Evolutionary conservation across 2,113 vertebrate species (phyloP), one percentile per base, ranked within the genome.

Genomic region (Odontophorus gujanensis): DNA sequence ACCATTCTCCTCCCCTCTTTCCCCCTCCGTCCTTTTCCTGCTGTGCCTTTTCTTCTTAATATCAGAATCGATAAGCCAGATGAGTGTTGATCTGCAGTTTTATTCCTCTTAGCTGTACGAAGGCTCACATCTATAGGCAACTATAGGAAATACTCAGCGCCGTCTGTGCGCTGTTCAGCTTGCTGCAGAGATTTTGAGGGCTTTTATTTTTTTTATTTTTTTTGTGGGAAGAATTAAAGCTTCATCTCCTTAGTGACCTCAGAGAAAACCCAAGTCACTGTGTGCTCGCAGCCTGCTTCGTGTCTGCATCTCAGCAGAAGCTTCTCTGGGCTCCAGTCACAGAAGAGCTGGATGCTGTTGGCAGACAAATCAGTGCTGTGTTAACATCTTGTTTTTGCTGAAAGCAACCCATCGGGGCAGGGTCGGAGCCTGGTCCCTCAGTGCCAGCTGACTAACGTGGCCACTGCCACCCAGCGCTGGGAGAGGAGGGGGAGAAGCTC

Each of bases 321-420:
- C 24, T 75, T 72, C 92, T 42, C 17, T 7, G 13, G 69, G 67
- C 58, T 71, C 65, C 65, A 45, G 40, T 13, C 51, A 85, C 65
- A 4, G 14, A 77, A 47, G 78, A n/a, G 42, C 25, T 25, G 85
- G 62, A 18, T 22, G 0, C 43, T 92, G 68, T 79, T 95, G 96
- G 94, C 94, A 91, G 76, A 71, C 34, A 24, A 62, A 71, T 81
- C 5, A 6, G 14, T 25, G 92, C 69, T 84, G 81, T 45, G 16
- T 89, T 79, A 81, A 38, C 67, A 40, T 28, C 38, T 90, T 87
- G 87, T 34, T 86, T 93, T 94, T 51, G 74, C 91, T 88, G 82
- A 1, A 81, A 88, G 45, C 61, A 26, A 12, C 48, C 61, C 59
- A 5, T 79, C 83, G 38, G 22, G 85, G 65, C 82, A 95, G 74